Base-by-base conservation (phyloP, 2,888 invertebrate genomes). In the Volucella bombylans region DNA sequence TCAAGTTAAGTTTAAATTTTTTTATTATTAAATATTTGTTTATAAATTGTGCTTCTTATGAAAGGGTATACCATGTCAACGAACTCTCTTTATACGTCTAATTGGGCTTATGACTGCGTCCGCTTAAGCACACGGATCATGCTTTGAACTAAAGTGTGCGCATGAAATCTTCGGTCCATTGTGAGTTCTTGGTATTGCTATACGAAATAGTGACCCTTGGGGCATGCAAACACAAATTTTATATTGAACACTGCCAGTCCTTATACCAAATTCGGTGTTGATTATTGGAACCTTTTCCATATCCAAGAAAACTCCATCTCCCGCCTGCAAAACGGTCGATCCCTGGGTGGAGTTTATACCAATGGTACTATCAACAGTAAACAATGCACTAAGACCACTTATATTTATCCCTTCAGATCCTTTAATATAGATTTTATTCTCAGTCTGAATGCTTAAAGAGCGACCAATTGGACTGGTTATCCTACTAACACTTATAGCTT, bases 161-260 rank as follows among this genome's bases (percentile, higher is more conserved):
- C 92, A 92, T 0, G 91, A 89, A 47, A 91, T 89, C 87, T 91
- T 92, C 1, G 90, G 89, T 0, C 90, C 90, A 79, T 90, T 91
- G 86, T 91, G 90, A 3, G 89, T 88, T 0, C 93, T 93, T 0
- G 95, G 94, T 0, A 96, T 94, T 0, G 96, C 95, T 4, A 97
- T 94, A 82, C 95, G 93, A 89, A 97, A 97, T 65, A 98, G 90
- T 88, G 95, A 96, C 0, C 97, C 97, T 86, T 95, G 95, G 0
- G 97, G 97, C 96, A 97, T 97, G 89, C 97, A 97, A 0, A 97
- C 95, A 88, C 97, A 98, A 0, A 98, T 94, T 90, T 97, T 97
- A 88, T 95, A 97, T 90, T 97, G 97, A 0, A 94, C 91, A 77
- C 92, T 91, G 2, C 90, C 91, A 88, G 89, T 93, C 89, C 87